Evolutionary conservation across 2,888 invertebrate genomes (phyloP).

Genomic region (Bembecia ichneumoniformis): DNA sequence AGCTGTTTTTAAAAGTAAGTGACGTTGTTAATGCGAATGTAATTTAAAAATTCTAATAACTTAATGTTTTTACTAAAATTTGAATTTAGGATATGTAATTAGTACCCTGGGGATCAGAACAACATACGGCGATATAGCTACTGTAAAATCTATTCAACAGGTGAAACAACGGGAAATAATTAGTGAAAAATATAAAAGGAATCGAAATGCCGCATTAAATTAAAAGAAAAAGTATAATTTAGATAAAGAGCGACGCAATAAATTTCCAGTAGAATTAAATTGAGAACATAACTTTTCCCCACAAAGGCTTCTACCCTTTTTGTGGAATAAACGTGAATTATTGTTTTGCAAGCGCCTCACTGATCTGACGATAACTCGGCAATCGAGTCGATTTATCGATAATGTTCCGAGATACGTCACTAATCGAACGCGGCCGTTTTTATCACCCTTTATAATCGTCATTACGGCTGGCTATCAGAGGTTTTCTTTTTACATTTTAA

Average conservation of each 20-base stretch:
- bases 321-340: conserved; percentile 29
- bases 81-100: no score
- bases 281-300: background rate
- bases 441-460: conserved; percentile 63
- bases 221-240: conserved; percentile 8
- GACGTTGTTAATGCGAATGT: no score
- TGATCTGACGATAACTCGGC: conserved; percentile 36
- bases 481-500: conserved; percentile 27
- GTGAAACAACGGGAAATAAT: no score
- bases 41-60: no score
- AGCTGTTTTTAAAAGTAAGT: no score
- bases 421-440: conserved; percentile 51
- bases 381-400: conserved; percentile 25
- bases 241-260: conserved; percentile 9
- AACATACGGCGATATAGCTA: no score
- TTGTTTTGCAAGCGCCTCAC: conserved; percentile 38
- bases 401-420: conserved; percentile 55
- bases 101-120: no score
- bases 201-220: background rate
- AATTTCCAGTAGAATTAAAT: background rate
- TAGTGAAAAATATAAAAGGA: no score
- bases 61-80: no score
- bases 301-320: background rate
- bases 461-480: conserved; percentile 27
- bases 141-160: no score